A percentile compares a stretch with the other conserved stretches of the same genome.
Evolutionary conservation across 1,140 invertebrate genomes (phyloP).

Genomic region (Calliphora vicina): DNA sequence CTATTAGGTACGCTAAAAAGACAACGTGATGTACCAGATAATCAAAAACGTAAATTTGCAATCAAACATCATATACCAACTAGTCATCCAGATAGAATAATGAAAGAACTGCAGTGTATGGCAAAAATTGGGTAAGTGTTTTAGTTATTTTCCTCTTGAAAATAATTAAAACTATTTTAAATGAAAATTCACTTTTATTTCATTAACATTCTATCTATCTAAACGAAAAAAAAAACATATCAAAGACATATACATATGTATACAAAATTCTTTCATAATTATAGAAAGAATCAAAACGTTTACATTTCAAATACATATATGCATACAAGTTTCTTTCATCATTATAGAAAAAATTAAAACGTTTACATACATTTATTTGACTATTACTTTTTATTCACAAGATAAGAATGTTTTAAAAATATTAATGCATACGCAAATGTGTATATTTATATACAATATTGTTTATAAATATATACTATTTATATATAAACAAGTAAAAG

Average conservation of each 20-base stretch:
- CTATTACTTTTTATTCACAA: neutral
- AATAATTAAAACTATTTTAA: too few species aligned
- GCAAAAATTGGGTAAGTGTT: constrained; percentile 75
- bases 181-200: too few species aligned
- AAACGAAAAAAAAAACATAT: too few species aligned
- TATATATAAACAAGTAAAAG: too few species aligned
- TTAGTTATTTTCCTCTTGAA: neutral
- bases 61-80: constrained; percentile 86
- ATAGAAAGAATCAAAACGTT: too few species aligned
- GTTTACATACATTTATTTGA: neutral
- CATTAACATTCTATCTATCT: too few species aligned
- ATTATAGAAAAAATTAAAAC: neutral
- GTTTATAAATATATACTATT: neutral
- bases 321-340: neutral
- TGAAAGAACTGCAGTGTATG: constrained; percentile 80
- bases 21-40: constrained; percentile 61
- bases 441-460: neutral
- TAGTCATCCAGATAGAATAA: constrained; percentile 77
- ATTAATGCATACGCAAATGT: neutral
- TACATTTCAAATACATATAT: neutral
- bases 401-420: neutral
- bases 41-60: constrained; percentile 73
- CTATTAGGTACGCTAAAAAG: constrained; percentile 76
- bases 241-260: too few species aligned
- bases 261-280: too few species aligned